These are phyloP conservation scores for Rhombomys opimus DNA, from an alignment of 2,113 vertebrate genomes.

Conservation along the genomic window DNA sequence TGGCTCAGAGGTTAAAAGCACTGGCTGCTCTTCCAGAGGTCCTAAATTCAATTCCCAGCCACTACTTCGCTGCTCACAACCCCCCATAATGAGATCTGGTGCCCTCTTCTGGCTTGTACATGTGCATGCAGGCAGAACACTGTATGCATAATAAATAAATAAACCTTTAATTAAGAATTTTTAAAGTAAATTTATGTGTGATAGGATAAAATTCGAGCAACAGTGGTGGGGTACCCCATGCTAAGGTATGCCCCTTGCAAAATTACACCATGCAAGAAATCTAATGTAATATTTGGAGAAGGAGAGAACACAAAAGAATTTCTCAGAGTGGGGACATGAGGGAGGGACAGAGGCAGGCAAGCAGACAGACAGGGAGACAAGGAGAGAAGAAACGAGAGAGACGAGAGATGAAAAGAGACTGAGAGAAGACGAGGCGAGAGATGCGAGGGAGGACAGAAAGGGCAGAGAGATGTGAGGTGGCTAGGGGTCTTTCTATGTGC, in stretches of 20 bases:
- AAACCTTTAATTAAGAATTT: too few relatives aligned
- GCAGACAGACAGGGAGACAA: not conserved
- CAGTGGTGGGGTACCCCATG: not conserved
- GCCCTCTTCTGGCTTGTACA: too few relatives aligned
- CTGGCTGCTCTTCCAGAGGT: too few relatives aligned
- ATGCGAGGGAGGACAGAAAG: not conserved
- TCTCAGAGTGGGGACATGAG: not conserved
- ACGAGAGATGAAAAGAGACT: not conserved
- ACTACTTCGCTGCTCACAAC: too few relatives aligned
- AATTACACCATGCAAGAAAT: not conserved
- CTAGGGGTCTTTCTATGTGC: not conserved
- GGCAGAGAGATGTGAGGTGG: not conserved
- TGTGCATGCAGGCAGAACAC: too few relatives aligned
- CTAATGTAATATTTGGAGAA: not conserved
- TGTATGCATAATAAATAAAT: too few relatives aligned
- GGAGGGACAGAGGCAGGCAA: not conserved
- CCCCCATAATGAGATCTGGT: too few relatives aligned
- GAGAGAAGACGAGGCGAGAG: not conserved
- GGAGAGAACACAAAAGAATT: not conserved
- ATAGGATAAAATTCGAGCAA: not conserved
- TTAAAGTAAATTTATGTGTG: not conserved
- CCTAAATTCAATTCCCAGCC: too few relatives aligned
- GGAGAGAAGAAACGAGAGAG: not conserved
- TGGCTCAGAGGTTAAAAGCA: too few relatives aligned
- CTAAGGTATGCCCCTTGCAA: not conserved